These are phyloP conservation scores for Oreochromis spilurus DNA, from an alignment of 2,113 vertebrate genomes.

Conservation along the genomic window DNA sequence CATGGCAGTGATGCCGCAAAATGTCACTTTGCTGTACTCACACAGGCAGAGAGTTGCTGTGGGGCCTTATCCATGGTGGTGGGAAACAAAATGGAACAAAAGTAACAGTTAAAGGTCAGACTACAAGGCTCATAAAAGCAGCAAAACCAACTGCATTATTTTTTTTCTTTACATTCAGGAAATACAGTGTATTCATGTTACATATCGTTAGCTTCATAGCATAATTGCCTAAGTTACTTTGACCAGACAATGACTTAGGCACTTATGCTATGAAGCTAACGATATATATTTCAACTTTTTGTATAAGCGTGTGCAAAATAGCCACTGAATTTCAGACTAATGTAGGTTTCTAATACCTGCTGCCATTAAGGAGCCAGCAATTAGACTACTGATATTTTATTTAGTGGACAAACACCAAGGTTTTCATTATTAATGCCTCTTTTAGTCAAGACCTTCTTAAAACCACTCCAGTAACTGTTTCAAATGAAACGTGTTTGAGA, in stretches of 20 bases:
- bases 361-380: accelerated
- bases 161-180: background rate
- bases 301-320: background rate
- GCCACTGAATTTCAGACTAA: background rate
- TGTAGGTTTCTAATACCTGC: background rate
- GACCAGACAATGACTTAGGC: no score
- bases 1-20: slow-evolving; percentile 52
- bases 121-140: slow-evolving; percentile 1
- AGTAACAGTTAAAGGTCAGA: slow-evolving; percentile 60
- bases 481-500: background rate
- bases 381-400: background rate
- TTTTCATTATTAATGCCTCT: background rate
- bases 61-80: slow-evolving; percentile 15
- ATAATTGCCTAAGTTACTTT: no score
- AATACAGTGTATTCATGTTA: background rate
- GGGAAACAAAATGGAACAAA: slow-evolving; percentile 33
- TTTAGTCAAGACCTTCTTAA: background rate
- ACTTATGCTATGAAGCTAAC: no score
- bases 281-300: background rate
- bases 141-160: background rate
- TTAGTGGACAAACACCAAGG: background rate
- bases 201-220: no score
- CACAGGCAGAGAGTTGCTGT: slow-evolving; percentile 29
- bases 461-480: background rate
- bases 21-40: slow-evolving; percentile 60